Evolutionary conservation across 2,113 vertebrate species (phyloP), one percentile per base, ranked within the genome.

Genomic region (Leuciscus idus): DNA sequence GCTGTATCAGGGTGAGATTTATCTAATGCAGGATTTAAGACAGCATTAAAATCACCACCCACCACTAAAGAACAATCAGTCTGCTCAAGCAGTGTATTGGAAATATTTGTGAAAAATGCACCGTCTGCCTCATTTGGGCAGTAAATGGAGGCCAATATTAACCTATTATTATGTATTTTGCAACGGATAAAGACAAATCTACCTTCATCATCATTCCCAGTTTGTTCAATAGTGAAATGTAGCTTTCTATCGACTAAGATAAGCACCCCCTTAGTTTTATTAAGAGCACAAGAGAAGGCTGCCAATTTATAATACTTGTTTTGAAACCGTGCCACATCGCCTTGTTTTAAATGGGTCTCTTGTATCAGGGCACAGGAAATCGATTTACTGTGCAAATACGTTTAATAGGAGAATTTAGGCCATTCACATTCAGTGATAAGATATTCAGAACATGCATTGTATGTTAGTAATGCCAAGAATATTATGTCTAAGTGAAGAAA

Each of bases 351-450:
- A 50, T 50, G 48, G 3, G 48, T 50, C 48, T 50, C 48, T 13
- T 50, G 48, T 50, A 50, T 50, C 48, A 50, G 11, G 11, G 48
- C 48, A 50, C 48, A 50, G 48, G 48, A 50, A 13, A 50, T 50
- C 11, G 48, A 50, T 50, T 50, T 50, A 13, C 48, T 3, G 11
- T 50, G 30, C 36, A 85, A 48, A 66, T 79, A 57, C 46, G 39
- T 80, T 85, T 84, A 10, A 62, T 17, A 43, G 70, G 68, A 10
- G 68, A 85, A 36, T 70, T 72, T 19, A 79, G 12, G 1, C 62
- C 66, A 36, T 70, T 70, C 33, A 70, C 33, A 21, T 84, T 73
- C 30, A 84, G 21, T 12, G 68, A 15, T 57, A 72, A 21, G 4
- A 36, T 64, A 26, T n/a, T 28, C 4, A 66, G 9, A 43, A 2